These are phyloP conservation scores for Molanna angustata DNA, from an alignment of 2,888 invertebrate species.

Conservation along the genomic window DNA sequence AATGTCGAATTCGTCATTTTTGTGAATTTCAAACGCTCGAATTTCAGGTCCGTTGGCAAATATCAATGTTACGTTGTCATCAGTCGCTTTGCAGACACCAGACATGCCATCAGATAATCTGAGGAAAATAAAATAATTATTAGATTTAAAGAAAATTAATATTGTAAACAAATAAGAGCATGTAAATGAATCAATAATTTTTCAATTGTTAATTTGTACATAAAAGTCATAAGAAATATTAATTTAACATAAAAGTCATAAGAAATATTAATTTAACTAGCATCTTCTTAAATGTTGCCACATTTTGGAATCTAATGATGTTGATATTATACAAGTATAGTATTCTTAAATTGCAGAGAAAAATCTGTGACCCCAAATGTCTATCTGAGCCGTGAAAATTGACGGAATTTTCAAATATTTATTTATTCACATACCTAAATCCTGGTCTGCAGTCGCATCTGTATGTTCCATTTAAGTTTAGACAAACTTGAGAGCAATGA, in stretches of 20 bases:
- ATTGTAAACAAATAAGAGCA: too few relatives aligned
- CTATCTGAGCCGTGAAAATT: background rate
- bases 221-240: background rate
- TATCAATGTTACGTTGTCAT: conserved; percentile 65
- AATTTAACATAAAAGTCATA: background rate
- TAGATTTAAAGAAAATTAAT: too few relatives aligned
- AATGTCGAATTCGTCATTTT: conserved; percentile 70
- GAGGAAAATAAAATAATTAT: conserved; percentile 31
- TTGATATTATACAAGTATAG: too few relatives aligned
- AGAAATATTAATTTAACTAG: too few relatives aligned
- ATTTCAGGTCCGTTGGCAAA: conserved; percentile 88
- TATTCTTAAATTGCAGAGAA: too few relatives aligned
- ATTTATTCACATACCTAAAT: too few relatives aligned
- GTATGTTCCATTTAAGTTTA: conserved; percentile 87
- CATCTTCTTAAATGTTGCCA: too few relatives aligned
- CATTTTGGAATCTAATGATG: too few relatives aligned
- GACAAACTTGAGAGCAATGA: conserved; percentile 91
- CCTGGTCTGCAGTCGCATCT: conserved; percentile 84
- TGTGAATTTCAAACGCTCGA: conserved; percentile 65
- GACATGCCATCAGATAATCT: conserved; percentile 70
- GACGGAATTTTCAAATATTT: background rate
- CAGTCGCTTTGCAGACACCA: conserved; percentile 76
- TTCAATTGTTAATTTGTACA: too few relatives aligned
- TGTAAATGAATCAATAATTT: too few relatives aligned
- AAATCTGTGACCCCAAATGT: too few relatives aligned